Evolutionary conservation across 2,113 vertebrate species (phyloP).

Genomic region (Bolborhynchus lineola): DNA sequence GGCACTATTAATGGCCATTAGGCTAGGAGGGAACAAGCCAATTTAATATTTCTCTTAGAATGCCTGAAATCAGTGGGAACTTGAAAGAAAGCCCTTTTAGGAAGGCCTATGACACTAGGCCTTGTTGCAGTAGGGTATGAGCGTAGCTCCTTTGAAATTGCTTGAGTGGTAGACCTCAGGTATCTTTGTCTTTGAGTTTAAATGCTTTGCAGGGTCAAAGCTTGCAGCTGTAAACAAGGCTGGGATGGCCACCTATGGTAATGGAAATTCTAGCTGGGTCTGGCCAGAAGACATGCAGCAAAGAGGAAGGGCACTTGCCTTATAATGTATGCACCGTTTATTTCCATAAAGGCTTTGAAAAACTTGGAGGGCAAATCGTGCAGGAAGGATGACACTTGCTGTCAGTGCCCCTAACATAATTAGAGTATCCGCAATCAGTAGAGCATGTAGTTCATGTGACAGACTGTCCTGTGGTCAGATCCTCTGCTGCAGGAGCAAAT

Average conservation of each 20-base stretch:
- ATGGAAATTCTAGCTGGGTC: background rate
- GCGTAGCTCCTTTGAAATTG: background rate
- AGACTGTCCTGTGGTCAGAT: constrained; percentile 35
- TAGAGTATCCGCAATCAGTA: constrained; percentile 1
- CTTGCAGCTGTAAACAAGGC: background rate
- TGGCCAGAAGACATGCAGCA: background rate
- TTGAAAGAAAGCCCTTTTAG: background rate
- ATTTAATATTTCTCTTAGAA: background rate
- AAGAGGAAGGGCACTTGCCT: background rate
- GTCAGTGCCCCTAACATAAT: constrained; percentile 26
- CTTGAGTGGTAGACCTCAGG: background rate
- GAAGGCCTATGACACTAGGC: fast-evolving
- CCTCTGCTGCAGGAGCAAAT: background rate
- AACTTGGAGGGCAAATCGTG: background rate
- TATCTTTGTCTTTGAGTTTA: background rate
- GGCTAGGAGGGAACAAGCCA: background rate
- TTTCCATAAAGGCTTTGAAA: constrained; percentile 30
- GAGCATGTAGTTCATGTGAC: constrained; percentile 40
- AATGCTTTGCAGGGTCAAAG: background rate
- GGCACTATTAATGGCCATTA: background rate
- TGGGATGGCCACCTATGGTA: background rate
- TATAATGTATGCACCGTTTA: background rate
- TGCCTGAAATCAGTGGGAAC: background rate
- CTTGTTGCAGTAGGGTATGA: background rate
- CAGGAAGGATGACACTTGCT: background rate